Base-by-base conservation (phyloP, 2,888 invertebrate species). In the Agonopterix alstromeriana region DNA sequence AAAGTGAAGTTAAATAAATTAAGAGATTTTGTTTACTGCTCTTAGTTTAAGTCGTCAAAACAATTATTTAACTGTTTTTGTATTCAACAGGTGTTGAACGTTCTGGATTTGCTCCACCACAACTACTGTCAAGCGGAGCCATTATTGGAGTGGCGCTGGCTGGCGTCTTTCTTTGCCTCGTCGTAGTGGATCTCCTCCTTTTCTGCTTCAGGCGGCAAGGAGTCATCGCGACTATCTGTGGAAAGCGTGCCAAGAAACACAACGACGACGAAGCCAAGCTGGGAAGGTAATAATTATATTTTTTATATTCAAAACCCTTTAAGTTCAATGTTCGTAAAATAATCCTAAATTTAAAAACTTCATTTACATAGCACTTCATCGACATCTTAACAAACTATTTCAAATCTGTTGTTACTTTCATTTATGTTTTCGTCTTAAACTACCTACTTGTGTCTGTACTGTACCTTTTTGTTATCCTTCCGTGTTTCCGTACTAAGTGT, bases 71-170 rank as follows among this genome's bases (percentile, higher is more conserved):
- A 65, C 36, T 36, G 12, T 56, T 52, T 17, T 53, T 55, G 60
- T 60, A 70, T 61, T 74, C 63, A 50, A 67, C 82, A 88, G 88
- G 88, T 67, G 84, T 88, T 53, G 78, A 80, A 69, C 77, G 80
- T 47, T 83, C 85, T 54, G 87, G 85, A 61, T 87, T 79, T 66
- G 87, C 87, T 35, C 83, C 82, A 47, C 78, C 83, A 11, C 90
- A 92, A 51, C 76, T 90, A 46, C 87, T 94, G 54, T 93, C 93
- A 60, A 94, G 93, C 64, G 92, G 93, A 10, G 92, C 94, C 50
- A 95, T 98, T 64, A 94, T 97, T 61, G 95, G 95, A 54, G 93
- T 97, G 62, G 95, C 97, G 36, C 90, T 97, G 52, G 94, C 93
- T 42, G 94, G 95, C 44, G 92, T 97, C 43, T 90, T 95, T 46